A percentile compares a stretch with the other conserved stretches of the same genome.
Evolutionary conservation across 2,113 vertebrate species (phyloP).

Genomic region (Passer montanus): DNA sequence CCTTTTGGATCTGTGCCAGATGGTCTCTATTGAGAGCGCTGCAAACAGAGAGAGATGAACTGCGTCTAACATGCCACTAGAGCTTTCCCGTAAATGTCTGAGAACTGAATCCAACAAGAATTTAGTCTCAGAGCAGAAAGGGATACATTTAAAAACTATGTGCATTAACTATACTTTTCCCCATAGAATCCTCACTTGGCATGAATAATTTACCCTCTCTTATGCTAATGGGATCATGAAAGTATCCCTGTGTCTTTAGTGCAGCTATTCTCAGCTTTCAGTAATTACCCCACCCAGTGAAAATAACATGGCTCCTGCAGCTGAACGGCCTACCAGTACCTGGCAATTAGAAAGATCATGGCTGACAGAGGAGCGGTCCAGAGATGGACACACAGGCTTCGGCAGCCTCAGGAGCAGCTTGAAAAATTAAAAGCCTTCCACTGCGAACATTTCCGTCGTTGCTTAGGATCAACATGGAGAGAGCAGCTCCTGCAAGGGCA

Average conservation of each 20-base stretch:
- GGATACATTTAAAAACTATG: constrained; percentile 99
- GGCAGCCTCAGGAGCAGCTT: neutral
- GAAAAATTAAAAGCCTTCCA: constrained; percentile 7
- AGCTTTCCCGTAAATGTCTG: constrained; percentile 95
- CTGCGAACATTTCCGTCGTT: constrained; percentile 2
- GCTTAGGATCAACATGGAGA: constrained; percentile 4
- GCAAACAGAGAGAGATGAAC: constrained; percentile 86
- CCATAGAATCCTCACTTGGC: constrained; percentile 97
- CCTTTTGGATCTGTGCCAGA: constrained; percentile 97
- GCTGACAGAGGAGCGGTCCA: constrained; percentile 61
- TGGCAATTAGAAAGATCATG: constrained; percentile 76
- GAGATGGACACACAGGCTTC: constrained; percentile 41
- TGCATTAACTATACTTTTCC: constrained; percentile 99
- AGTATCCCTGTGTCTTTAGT: constrained; percentile 92
- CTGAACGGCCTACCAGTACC: constrained; percentile 71
- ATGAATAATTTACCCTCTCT: constrained; percentile 99
- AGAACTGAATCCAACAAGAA: constrained; percentile 98
- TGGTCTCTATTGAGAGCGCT: constrained; percentile 87
- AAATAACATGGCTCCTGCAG: constrained; percentile 85
- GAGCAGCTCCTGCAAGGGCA: neutral
- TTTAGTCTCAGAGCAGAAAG: constrained; percentile 92
- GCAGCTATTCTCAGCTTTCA: constrained; percentile 96
- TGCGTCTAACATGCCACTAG: constrained; percentile 89
- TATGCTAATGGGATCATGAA: constrained; percentile 99
- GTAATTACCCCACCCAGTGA: constrained; percentile 92